phyloP scores from a whole-genome alignment of 2,797 vertebrate species.

The Dallia pectoralis region DNA sequence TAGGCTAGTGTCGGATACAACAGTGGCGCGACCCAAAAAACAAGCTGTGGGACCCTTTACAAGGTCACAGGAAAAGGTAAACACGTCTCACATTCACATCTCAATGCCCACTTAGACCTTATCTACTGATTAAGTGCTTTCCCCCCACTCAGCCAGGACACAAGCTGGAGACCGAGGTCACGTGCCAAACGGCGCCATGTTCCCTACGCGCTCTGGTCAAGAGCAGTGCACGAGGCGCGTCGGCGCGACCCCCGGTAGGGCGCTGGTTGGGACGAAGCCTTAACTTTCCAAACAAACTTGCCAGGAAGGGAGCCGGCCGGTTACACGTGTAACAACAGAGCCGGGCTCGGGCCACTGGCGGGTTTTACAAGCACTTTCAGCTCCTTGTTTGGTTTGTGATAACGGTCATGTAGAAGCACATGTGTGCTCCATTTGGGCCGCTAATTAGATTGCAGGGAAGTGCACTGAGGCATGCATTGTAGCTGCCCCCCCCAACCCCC shows the following conservation, averaged over 20 bases:
- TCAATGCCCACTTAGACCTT: slow-evolving; percentile 70
- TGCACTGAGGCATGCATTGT: slow-evolving; percentile 69
- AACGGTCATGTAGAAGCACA: slow-evolving; percentile 70
- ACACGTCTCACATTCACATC: slow-evolving; percentile 67
- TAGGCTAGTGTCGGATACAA: slow-evolving; percentile 33
- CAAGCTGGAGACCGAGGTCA: slow-evolving; percentile 27
- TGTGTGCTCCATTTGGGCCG: slow-evolving; percentile 75
- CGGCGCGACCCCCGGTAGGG: not conserved
- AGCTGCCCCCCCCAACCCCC: slow-evolving; percentile 27
- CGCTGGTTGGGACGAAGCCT: not conserved
- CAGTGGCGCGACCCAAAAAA: not conserved
- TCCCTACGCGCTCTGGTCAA: not conserved
- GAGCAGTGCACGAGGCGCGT: not conserved
- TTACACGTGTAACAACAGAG: slow-evolving; percentile 51
- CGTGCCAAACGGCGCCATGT: slow-evolving; percentile 10
- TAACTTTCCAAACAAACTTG: slow-evolving; percentile 63
- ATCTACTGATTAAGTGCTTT: slow-evolving; percentile 70
- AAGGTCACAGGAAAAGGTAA: slow-evolving; percentile 67
- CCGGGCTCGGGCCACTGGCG: slow-evolving; percentile 1
- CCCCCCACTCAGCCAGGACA: slow-evolving; percentile 59
- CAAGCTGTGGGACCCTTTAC: slow-evolving; percentile 60
- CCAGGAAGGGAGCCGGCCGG: slow-evolving; percentile 15
- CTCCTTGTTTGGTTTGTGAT: slow-evolving; percentile 78
- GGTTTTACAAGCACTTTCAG: slow-evolving; percentile 55
- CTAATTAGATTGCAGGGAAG: slow-evolving; percentile 74